Percentiles rank a stretch among this genome's conserved stretches.
Conservation (phyloP, 2,888 invertebrate genomes). For the Acrocyrtus sp. region DNA sequence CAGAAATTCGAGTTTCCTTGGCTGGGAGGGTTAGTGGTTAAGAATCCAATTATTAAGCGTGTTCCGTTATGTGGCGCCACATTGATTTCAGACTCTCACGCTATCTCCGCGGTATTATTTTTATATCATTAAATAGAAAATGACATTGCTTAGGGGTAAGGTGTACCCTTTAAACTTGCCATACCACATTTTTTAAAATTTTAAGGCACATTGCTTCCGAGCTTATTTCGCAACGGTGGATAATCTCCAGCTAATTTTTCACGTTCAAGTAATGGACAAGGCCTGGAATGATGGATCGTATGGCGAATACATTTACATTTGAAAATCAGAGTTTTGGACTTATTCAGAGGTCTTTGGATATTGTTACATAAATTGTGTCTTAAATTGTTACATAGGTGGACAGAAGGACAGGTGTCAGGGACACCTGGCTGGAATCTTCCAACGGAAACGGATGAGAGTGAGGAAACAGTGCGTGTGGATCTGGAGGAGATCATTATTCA, state of each 20-base stretch:
- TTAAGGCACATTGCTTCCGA: slow-evolving; percentile 19
- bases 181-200: neutral
- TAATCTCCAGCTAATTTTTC: slow-evolving; percentile 18
- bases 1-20: slow-evolving; percentile 17
- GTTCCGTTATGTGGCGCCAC: slow-evolving; percentile 15
- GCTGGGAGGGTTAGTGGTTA: slow-evolving; percentile 11
- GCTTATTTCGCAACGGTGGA: neutral
- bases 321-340: no score
- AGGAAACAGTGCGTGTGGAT: slow-evolving; percentile 9
- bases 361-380: no score
- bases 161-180: no score
- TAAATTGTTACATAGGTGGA: no score
- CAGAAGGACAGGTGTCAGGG: neutral
- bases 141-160: neutral
- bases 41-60: neutral
- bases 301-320: neutral
- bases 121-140: neutral
- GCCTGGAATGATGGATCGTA: neutral
- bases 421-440: slow-evolving; percentile 12
- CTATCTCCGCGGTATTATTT: slow-evolving; percentile 15
- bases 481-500: slow-evolving; percentile 7
- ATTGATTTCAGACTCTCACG: slow-evolving; percentile 11
- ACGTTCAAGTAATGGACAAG: slow-evolving; percentile 15
- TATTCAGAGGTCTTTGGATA: neutral
- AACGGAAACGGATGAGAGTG: slow-evolving; percentile 10